A percentile compares a stretch with the other conserved stretches of the same genome.
Evolutionary conservation across 2,797 vertebrate species (phyloP).

Genomic region (Hippoglossus hippoglossus): DNA sequence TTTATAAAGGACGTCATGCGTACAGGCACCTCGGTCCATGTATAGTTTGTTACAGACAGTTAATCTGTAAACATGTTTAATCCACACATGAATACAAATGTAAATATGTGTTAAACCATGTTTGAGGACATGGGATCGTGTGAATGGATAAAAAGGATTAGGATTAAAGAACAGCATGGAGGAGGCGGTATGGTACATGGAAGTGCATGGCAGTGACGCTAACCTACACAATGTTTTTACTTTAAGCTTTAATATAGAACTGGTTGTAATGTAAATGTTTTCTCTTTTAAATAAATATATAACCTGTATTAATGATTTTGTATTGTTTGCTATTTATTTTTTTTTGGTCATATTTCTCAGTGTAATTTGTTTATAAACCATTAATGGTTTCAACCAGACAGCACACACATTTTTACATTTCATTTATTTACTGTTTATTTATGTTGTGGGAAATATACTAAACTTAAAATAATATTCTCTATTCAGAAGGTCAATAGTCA

Average conservation of each 20-base stretch:
- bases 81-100: constrained; percentile 3
- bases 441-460: too few relatives aligned
- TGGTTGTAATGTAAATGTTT: constrained; percentile 2
- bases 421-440: too few relatives aligned
- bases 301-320: too few relatives aligned
- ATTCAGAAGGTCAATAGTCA: too few relatives aligned
- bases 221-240: constrained; percentile 17
- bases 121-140: constrained; percentile 19
- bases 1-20: not conserved
- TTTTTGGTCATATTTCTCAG: too few relatives aligned
- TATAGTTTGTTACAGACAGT: not conserved
- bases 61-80: not conserved
- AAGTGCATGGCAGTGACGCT: constrained; percentile 23
- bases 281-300: too few relatives aligned
- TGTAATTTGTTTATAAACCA: too few relatives aligned
- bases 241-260: constrained; percentile 17
- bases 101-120: constrained; percentile 19
- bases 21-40: not conserved
- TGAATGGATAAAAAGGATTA: constrained; percentile 39
- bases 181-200: constrained; percentile 22
- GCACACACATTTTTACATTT: too few relatives aligned
- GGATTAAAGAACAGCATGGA: constrained; percentile 35
- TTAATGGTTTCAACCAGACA: too few relatives aligned
- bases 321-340: too few relatives aligned
- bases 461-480: too few relatives aligned